Evolutionary conservation across 2,888 invertebrate genomes (phyloP), one percentile per base, ranked within the genome.

Genomic region (Clivina fossor): DNA sequence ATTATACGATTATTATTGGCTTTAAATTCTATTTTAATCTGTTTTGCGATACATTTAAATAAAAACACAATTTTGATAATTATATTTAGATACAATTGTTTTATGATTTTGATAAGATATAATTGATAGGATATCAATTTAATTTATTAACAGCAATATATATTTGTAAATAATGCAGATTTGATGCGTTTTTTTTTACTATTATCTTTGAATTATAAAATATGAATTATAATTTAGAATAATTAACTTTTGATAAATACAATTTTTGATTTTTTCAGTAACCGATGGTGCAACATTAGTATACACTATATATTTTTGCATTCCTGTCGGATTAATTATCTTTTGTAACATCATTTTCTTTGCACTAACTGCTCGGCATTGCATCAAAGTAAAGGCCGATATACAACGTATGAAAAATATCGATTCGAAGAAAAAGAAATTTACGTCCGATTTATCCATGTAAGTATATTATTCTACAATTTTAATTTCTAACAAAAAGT

Each of bases 381-480:
- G 85, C 65, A 82, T 80, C 61, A 78, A 79, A 60, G 84, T 86
- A 8, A 85, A 86, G 70, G 79, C 80, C 0, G 86, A 88, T 69
- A 83, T 87, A 61, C 80, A 80, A 59, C 78, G 82, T 8, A 78
- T 84, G 72, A 82, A 84, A 62, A 80, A 81, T n/a, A 78, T 80
- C 2, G 84, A 80, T 41, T 76, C 76, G 38, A 74, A 80, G 0
- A 76, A 77, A 24, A 76, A 75, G 62, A 77, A 80, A 41, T 86
- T 85, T 66, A 78, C 80, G 41, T 75, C 84, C 35, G 83, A 86
- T 64, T 80, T 79, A 70, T 82, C 82, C 1, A 83, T 80, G 84
- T 83, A 64, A 76, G 80, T 65, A 58, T 53, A 58, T 46, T n/a
- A 11, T 33, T n/a, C 4, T 33, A 33, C 4, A 8, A 33, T 9